These are phyloP conservation scores for Thalassaphorura encarpata DNA, from an alignment of 1,140 invertebrate genomes.

Conservation along the genomic window DNA sequence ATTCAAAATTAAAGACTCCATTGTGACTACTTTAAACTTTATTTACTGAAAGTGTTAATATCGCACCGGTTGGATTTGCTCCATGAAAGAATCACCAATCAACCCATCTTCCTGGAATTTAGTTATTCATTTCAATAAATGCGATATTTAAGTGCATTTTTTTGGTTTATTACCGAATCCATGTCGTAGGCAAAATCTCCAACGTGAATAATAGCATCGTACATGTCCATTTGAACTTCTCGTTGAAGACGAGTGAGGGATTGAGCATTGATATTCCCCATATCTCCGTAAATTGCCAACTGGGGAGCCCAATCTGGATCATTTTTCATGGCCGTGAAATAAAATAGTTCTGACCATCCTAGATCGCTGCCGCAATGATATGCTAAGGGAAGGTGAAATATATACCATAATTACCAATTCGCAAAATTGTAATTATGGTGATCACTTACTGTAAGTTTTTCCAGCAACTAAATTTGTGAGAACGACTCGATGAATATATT, in stretches of 20 bases:
- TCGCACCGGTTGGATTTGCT: conserved; percentile 60
- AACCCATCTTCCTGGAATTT: conserved; percentile 50
- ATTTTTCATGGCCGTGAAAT: conserved; percentile 53
- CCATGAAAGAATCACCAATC: conserved; percentile 84
- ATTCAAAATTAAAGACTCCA: no score
- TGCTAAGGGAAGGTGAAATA: conserved; percentile 41
- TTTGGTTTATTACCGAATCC: conserved; percentile 60
- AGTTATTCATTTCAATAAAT: not conserved
- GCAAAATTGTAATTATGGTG: not conserved
- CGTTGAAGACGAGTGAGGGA: conserved; percentile 69
- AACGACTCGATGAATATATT: conserved; percentile 71
- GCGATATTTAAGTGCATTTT: no score
- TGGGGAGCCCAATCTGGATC: conserved; percentile 61
- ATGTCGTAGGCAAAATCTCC: conserved; percentile 96
- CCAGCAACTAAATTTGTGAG: conserved; percentile 49
- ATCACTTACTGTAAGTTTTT: conserved; percentile 51
- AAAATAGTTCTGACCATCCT: conserved; percentile 70
- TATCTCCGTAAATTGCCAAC: conserved; percentile 62
- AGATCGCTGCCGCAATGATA: conserved; percentile 69
- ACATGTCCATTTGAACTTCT: conserved; percentile 65
- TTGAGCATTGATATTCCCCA: conserved; percentile 37
- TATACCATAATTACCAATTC: not conserved
- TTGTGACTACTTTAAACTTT: not conserved
- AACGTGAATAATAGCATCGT: conserved; percentile 83
- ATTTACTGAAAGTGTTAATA: not conserved